These are phyloP conservation scores for Hippopotamyrus pictus DNA, from an alignment of 2,797 vertebrate genomes.

Conservation along the genomic window DNA sequence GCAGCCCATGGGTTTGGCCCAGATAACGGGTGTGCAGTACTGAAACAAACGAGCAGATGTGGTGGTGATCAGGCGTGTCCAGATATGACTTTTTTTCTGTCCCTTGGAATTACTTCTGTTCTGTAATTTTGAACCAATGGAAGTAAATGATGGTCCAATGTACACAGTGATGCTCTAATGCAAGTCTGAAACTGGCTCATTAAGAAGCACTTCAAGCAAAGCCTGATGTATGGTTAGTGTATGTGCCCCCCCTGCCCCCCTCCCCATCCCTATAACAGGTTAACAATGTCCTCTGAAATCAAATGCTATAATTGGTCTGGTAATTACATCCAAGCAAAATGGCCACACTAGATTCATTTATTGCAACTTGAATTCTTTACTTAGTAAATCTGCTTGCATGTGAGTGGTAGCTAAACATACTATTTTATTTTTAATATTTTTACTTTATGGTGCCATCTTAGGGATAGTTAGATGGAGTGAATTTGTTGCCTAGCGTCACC, in stretches of 20 bases:
- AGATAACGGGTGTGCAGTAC: not conserved
- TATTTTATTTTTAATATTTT: not conserved
- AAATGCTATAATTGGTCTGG: not conserved
- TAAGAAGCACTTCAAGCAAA: not conserved
- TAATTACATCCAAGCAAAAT: not conserved
- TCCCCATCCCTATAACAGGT: not conserved
- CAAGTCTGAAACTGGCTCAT: not conserved
- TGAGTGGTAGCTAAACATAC: not conserved
- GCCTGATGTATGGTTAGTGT: not conserved
- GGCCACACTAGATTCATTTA: not conserved
- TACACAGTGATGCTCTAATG: not conserved
- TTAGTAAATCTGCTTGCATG: not conserved
- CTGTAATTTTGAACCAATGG: not conserved
- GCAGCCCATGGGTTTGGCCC: conserved; percentile 19
- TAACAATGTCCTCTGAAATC: not conserved
- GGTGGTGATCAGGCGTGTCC: not conserved
- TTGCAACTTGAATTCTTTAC: not conserved
- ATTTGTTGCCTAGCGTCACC: not conserved
- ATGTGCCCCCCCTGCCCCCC: not conserved
- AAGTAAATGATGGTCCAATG: not conserved
- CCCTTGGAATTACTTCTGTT: not conserved
- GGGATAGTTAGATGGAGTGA: not conserved
- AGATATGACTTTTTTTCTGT: not conserved
- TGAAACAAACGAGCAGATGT: not conserved
- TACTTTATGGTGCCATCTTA: not conserved